Evolutionary conservation across 2,888 invertebrate genomes (phyloP).

Genomic region (Ptychoptera contaminata): DNA sequence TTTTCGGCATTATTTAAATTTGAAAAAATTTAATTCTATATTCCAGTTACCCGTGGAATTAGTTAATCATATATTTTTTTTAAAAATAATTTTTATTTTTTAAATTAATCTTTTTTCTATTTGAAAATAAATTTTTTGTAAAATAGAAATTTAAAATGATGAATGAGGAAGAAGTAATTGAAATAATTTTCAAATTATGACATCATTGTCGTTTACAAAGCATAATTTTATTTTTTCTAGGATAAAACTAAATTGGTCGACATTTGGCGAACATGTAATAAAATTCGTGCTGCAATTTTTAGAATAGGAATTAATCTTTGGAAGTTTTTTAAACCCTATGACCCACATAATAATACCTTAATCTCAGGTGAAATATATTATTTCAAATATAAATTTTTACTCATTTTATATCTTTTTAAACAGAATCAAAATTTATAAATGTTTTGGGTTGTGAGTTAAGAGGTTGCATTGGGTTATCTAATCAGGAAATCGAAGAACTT

Average conservation of each 20-base stretch:
- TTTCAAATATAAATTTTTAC: background rate
- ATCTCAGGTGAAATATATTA: slow-evolving; percentile 40
- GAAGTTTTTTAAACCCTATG: slow-evolving; percentile 51
- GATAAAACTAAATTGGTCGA: slow-evolving; percentile 34
- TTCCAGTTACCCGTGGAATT: too few species aligned
- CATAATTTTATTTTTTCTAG: too few species aligned
- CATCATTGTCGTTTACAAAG: too few species aligned
- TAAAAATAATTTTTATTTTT: too few species aligned
- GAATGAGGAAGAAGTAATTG: too few species aligned
- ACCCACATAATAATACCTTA: slow-evolving; percentile 48
- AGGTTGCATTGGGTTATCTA: slow-evolving; percentile 48
- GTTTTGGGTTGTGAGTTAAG: slow-evolving; percentile 51
- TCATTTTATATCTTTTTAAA: slow-evolving; percentile 7
- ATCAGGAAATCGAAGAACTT: slow-evolving; percentile 54
- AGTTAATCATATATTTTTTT: too few species aligned
- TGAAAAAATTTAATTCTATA: too few species aligned
- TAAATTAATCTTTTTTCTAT: too few species aligned
- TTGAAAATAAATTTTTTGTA: too few species aligned
- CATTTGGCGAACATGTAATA: slow-evolving; percentile 66
- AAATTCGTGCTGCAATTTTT: slow-evolving; percentile 60
- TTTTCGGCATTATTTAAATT: too few species aligned
- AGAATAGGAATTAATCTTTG: slow-evolving; percentile 55
- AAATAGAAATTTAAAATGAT: too few species aligned
- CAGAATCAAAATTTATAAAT: slow-evolving; percentile 58
- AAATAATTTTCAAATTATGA: too few species aligned